These are phyloP conservation scores for Neoseiulus cucumeris DNA, from an alignment of 1,140 invertebrate species.

Conservation along the genomic window DNA sequence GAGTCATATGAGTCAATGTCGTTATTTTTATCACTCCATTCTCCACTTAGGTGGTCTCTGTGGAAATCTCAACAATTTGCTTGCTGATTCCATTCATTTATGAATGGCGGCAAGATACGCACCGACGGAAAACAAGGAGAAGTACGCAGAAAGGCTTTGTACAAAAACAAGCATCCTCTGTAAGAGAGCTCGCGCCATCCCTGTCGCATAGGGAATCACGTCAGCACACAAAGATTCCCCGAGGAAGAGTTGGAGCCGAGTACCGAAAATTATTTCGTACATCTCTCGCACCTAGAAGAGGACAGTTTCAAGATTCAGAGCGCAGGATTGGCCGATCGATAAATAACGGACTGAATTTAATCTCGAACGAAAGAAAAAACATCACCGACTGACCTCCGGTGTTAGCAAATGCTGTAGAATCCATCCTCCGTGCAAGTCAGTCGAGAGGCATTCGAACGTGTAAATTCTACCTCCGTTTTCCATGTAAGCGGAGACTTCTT, in stretches of 20 bases:
- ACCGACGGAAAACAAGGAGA: not conserved
- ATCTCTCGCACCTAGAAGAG: not conserved
- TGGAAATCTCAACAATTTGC: too few species aligned
- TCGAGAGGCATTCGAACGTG: not conserved
- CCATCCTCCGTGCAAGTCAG: not conserved
- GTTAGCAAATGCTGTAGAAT: not conserved
- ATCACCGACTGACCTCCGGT: not conserved
- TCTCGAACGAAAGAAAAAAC: too few species aligned
- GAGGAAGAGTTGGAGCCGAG: not conserved
- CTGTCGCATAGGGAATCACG: not conserved
- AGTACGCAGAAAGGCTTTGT: not conserved
- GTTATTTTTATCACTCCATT: too few species aligned
- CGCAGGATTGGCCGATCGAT: too few species aligned
- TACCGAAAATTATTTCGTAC: conserved; percentile 3
- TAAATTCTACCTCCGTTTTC: not conserved
- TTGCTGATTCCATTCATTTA: too few species aligned
- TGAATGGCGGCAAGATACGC: too few species aligned
- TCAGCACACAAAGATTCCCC: not conserved
- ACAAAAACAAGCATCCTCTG: not conserved
- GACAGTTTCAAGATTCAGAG: too few species aligned
- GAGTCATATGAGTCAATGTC: too few species aligned
- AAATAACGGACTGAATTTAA: too few species aligned
- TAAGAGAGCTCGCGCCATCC: not conserved
- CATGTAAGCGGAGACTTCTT: not conserved
- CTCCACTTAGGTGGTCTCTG: too few species aligned